These are phyloP conservation scores for Menidia beryllina DNA, from an alignment of 2,113 vertebrate species.

Conservation along the genomic window DNA sequence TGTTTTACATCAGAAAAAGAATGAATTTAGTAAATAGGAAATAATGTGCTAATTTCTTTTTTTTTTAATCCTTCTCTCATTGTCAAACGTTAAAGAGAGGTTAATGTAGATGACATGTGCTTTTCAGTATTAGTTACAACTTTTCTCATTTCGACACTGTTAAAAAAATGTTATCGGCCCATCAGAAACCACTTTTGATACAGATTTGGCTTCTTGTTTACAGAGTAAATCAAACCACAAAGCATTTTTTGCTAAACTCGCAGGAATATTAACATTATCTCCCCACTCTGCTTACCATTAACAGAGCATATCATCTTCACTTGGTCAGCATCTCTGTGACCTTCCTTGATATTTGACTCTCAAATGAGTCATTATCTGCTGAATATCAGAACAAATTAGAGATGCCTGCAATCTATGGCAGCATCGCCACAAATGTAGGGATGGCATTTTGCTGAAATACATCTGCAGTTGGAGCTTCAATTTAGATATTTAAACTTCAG, in stretches of 20 bases:
- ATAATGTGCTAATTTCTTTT: slow-evolving; percentile 5
- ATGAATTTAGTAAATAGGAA: too few species aligned
- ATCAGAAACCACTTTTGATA: slow-evolving; percentile 1
- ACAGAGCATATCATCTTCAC: slow-evolving; percentile 34
- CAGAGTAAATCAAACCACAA: neutral
- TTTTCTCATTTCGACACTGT: too few species aligned
- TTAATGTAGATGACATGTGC: slow-evolving; percentile 28
- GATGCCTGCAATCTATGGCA: neutral
- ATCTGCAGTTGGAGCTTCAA: neutral
- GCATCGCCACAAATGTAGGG: neutral
- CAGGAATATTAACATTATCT: slow-evolving; percentile 23
- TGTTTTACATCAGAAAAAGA: too few species aligned
- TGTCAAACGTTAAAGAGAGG: neutral
- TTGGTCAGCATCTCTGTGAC: slow-evolving; percentile 42
- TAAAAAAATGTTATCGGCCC: slow-evolving; percentile 1
- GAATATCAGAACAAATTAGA: slow-evolving; percentile 4
- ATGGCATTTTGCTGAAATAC: slow-evolving; percentile 6
- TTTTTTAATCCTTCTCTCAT: slow-evolving; percentile 10
- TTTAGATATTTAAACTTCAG: slow-evolving; percentile 11
- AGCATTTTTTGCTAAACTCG: slow-evolving; percentile 22
- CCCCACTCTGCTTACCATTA: slow-evolving; percentile 29
- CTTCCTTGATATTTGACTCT: slow-evolving; percentile 35
- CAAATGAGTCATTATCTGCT: slow-evolving; percentile 18
- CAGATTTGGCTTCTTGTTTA: neutral
- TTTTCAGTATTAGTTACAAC: neutral